A percentile compares a stretch with the other conserved stretches of the same genome.
Conservation (phyloP, 2,797 vertebrate species). For the Peromyscus melanophrys region DNA sequence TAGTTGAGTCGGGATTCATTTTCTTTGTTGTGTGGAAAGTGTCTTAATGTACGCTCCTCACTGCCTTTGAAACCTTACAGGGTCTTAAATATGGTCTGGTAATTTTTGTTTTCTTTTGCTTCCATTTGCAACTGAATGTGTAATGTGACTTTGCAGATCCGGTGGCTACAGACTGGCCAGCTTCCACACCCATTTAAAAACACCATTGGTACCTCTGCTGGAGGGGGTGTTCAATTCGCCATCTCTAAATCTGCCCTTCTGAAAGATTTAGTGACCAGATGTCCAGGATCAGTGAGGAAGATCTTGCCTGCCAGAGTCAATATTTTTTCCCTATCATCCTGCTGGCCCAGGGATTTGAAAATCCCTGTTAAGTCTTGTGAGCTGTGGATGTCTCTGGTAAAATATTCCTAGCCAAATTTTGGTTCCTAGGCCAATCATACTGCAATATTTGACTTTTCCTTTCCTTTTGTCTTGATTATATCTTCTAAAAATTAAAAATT, state of each 20-base stretch:
- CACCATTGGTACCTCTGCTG: slow-evolving; percentile 64
- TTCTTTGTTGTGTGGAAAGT: not conserved
- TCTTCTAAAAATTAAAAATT: not conserved
- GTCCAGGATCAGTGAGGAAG: slow-evolving; percentile 82
- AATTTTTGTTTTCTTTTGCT: slow-evolving; percentile 32
- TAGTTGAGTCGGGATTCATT: not conserved
- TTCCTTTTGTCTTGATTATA: slow-evolving; percentile 23
- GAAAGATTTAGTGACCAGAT: slow-evolving; percentile 84
- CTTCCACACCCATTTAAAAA: slow-evolving; percentile 78
- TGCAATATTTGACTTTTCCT: not conserved
- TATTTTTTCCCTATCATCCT: slow-evolving; percentile 75
- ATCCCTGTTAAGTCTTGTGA: slow-evolving; percentile 43
- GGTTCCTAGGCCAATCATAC: slow-evolving; percentile 5
- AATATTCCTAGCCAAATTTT: slow-evolving; percentile 31
- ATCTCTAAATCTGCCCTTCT: slow-evolving; percentile 78
- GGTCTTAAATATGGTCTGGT: not conserved
- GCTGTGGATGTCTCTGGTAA: not conserved
- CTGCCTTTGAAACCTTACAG: not conserved
- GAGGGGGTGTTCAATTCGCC: slow-evolving; percentile 67
- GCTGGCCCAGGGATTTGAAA: slow-evolving; percentile 75
- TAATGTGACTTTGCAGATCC: slow-evolving; percentile 59
- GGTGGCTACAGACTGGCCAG: slow-evolving; percentile 69
- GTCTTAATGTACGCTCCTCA: not conserved
- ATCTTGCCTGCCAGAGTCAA: slow-evolving; percentile 83
- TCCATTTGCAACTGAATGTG: slow-evolving; percentile 57